Evolutionary conservation across 2,797 vertebrate species (phyloP), one percentile per base, ranked within the genome.

Genomic region (Cynopterus sphinx): DNA sequence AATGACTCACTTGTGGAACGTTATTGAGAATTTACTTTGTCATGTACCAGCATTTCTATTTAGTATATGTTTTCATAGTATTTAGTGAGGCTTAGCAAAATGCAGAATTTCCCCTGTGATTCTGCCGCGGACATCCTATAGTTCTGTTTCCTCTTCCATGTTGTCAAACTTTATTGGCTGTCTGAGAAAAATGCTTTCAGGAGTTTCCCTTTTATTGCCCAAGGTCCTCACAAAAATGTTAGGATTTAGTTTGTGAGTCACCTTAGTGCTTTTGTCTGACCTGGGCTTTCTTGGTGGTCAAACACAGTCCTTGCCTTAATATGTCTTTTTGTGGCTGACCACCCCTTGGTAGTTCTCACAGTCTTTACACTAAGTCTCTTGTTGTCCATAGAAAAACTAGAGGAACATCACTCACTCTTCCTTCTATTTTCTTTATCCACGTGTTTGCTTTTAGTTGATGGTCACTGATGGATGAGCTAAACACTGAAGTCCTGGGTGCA

Each of bases 111-210:
- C 53, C 67, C 55, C 39, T 53, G 6, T 59, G 67, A 61, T 51
- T 71, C 46, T 84, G 87, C 59, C 11, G 17, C 70, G 43, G 70
- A 95, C 90, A 75, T 36, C 73, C 31, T 33, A 26, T 57, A 73
- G 51, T n/a, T 85, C 70, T 67, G 7, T 65, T 94, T 81, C 90
- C 68, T 70, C 53, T 81, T 96, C 22, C 8, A 81, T 89, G 63
- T 74, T 93, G 78, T 96, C 87, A 96, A 63, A 74, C 31, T 31
- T 84, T 87, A 97, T 94, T 90, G 81, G 90, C 81, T 77, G 24
- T 83, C 87, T 84, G 57, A 74, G 65, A 71, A 74, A 77, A 71
- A 91, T 82, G 83, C 36, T 70, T 61, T 13, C 10, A 51, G 67
- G 51, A 46, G 31, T 70, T 96, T 93, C 70, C 70, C 82, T 92